These are phyloP conservation scores for Imbricaverruca yamaguchii DNA, from an alignment of 2,888 invertebrate species.

Conservation along the genomic window DNA sequence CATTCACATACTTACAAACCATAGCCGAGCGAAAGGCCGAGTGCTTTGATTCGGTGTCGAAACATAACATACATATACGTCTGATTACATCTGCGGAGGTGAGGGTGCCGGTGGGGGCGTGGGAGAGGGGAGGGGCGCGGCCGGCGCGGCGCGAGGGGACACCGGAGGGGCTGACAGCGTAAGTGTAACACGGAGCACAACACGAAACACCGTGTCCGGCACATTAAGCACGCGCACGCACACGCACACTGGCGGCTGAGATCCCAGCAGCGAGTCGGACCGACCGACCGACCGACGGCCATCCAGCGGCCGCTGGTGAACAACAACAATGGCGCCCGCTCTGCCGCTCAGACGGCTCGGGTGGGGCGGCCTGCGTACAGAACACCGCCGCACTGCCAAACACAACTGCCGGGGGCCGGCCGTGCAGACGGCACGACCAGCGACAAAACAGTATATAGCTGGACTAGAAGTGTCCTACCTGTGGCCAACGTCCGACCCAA, in stretches of 20 bases:
- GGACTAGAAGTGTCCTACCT: slow-evolving; percentile 5
- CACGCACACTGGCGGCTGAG: not conserved
- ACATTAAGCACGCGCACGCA: not conserved
- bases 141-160: not conserved
- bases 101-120: not conserved
- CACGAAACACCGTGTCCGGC: not conserved
- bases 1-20: slow-evolving; percentile 18
- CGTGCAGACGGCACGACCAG: not conserved
- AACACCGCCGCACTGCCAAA: too few species aligned
- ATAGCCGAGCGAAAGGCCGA: slow-evolving; percentile 9
- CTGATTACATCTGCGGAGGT: not conserved
- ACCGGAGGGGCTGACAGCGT: not conserved
- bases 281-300: too few species aligned
- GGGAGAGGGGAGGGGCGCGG: not conserved
- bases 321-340: not conserved
- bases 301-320: too few species aligned
- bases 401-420: too few species aligned
- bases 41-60: slow-evolving; percentile 19
- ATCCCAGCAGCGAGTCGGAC: not conserved
- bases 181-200: slow-evolving; percentile 10
- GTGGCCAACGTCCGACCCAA: not conserved
- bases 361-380: too few species aligned
- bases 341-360: not conserved
- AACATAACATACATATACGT: slow-evolving; percentile 16
- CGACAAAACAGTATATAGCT: not conserved